These are phyloP conservation scores for Congeria kusceri DNA, from an alignment of 2,888 invertebrate species.

Conservation along the genomic window DNA sequence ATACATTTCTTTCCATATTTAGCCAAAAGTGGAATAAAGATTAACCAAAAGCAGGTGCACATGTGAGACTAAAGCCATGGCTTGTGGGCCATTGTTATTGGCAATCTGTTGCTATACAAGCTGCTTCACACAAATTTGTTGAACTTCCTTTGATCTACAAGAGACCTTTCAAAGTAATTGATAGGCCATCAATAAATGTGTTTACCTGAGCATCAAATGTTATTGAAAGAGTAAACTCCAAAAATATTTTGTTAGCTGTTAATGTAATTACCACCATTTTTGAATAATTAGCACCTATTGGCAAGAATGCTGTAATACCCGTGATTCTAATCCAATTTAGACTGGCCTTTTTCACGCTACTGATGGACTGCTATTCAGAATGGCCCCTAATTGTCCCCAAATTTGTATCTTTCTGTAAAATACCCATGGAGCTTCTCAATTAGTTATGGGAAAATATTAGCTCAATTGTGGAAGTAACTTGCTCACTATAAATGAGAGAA, in stretches of 20 bases:
- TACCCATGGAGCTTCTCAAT: too few species aligned
- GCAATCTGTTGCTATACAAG: slow-evolving; percentile 59
- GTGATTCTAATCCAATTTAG: too few species aligned
- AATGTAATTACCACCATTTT: slow-evolving; percentile 53
- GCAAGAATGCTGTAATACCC: too few species aligned
- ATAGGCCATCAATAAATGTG: slow-evolving; percentile 24
- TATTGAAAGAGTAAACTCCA: slow-evolving; percentile 12
- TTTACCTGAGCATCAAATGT: slow-evolving; percentile 6
- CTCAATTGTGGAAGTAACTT: too few species aligned
- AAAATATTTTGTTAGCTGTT: slow-evolving; percentile 21
- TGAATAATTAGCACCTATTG: slow-evolving; percentile 11
- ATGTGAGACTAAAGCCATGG: slow-evolving; percentile 32
- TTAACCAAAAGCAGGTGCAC: slow-evolving; percentile 12
- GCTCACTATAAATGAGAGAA: too few species aligned
- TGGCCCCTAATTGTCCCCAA: too few species aligned
- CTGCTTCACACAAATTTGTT: slow-evolving; percentile 53
- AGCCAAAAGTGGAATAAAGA: too few species aligned
- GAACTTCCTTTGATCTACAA: slow-evolving; percentile 38
- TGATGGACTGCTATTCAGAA: too few species aligned
- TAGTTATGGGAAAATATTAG: too few species aligned
- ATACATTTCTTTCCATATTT: too few species aligned
- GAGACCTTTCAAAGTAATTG: slow-evolving; percentile 7
- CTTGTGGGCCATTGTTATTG: slow-evolving; percentile 42
- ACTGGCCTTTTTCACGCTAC: too few species aligned
- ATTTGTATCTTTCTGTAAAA: too few species aligned